A percentile compares a stretch with the other conserved stretches of the same genome.
These are phyloP conservation scores for Leptopilina clavipes DNA, from an alignment of 1,140 invertebrate genomes.

Conservation along the genomic window DNA sequence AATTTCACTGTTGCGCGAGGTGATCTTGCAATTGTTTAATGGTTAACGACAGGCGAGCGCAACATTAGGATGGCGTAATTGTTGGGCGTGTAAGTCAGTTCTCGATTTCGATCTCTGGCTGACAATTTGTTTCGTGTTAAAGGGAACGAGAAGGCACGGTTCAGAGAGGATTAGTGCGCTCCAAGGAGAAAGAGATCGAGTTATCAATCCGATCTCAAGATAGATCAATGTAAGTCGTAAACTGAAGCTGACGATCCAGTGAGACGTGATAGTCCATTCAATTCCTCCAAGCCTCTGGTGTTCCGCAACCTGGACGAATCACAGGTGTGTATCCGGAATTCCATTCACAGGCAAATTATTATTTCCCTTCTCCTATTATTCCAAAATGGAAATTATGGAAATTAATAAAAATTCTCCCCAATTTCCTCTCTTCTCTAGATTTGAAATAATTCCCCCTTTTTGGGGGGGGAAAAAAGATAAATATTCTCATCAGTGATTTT, in stretches of 20 bases:
- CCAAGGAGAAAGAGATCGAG: constrained; percentile 31
- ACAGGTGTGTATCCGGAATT: constrained; percentile 53
- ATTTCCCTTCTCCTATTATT: no score
- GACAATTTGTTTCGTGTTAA: constrained; percentile 33
- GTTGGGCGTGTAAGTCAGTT: constrained; percentile 13
- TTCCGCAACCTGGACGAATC: constrained; percentile 50
- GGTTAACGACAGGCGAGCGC: background rate
- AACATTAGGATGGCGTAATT: constrained; percentile 17
- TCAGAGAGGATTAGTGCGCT: constrained; percentile 17
- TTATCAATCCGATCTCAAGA: constrained; percentile 24
- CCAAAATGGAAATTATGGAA: no score
- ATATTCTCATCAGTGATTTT: no score
- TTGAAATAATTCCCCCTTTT: no score
- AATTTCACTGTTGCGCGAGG: constrained; percentile 14
- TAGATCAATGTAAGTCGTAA: background rate
- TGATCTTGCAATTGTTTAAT: background rate
- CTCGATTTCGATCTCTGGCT: constrained; percentile 24
- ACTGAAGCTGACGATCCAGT: background rate
- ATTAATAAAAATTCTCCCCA: no score
- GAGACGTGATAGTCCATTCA: background rate
- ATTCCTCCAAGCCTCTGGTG: constrained; percentile 39
- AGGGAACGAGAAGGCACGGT: constrained; percentile 10
- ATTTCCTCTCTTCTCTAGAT: no score
- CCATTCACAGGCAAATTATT: constrained; percentile 55
- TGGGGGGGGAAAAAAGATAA: no score